Evolutionary conservation across 2,797 vertebrate genomes (phyloP).

Genomic region (Chromobotia macracanthus): DNA sequence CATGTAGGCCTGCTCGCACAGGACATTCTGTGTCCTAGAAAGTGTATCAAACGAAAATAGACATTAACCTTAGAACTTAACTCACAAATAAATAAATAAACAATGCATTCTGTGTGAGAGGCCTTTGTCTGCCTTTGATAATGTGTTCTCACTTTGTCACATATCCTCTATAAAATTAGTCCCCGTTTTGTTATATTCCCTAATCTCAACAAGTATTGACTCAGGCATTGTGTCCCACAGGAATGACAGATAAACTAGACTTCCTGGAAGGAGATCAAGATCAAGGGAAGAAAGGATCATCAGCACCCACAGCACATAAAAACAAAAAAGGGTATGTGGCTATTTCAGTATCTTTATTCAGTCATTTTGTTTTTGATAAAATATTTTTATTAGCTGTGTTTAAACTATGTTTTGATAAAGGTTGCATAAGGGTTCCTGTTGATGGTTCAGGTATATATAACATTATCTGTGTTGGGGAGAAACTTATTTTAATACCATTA

Average conservation of each 20-base stretch:
- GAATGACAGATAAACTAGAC: slow-evolving; percentile 95
- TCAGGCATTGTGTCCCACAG: slow-evolving; percentile 68
- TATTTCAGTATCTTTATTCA: not conserved
- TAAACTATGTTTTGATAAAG: too few relatives aligned
- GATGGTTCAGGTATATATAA: too few relatives aligned
- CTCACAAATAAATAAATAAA: too few relatives aligned
- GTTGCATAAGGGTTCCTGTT: too few relatives aligned
- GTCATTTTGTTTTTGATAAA: not conserved
- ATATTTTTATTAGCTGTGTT: not conserved
- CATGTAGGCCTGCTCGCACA: not conserved
- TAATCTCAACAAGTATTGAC: not conserved
- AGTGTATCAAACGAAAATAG: not conserved
- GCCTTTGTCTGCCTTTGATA: too few relatives aligned
- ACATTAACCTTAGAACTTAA: not conserved
- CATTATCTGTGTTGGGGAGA: too few relatives aligned
- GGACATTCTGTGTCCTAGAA: too few relatives aligned
- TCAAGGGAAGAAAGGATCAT: slow-evolving; percentile 65
- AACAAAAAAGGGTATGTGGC: slow-evolving; percentile 81
- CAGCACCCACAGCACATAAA: slow-evolving; percentile 54
- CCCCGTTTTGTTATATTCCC: not conserved
- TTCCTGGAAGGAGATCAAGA: slow-evolving; percentile 91
- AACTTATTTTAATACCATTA: too few relatives aligned
- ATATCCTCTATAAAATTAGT: not conserved
- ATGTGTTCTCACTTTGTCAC: too few relatives aligned
- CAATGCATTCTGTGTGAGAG: too few relatives aligned